A percentile compares a stretch with the other conserved stretches of the same genome.
Evolutionary conservation across 2,797 vertebrate species (phyloP).

Genomic region (Darevskia mixta): DNA sequence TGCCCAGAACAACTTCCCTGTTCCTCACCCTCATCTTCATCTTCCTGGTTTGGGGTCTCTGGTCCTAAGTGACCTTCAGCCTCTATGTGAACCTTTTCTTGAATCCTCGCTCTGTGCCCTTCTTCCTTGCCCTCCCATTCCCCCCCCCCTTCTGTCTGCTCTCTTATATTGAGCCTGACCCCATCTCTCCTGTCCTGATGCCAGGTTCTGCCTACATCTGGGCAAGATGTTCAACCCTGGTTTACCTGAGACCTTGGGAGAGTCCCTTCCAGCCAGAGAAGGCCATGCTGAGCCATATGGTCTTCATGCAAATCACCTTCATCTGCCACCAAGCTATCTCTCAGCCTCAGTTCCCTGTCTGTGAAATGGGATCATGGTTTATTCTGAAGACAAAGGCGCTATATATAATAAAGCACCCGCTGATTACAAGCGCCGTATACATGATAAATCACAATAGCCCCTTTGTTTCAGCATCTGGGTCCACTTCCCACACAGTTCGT

Average conservation of each 20-base stretch:
- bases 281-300: background rate
- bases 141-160: background rate
- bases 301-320: background rate
- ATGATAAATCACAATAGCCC: background rate
- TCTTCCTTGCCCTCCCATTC: background rate
- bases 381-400: background rate
- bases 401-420: background rate
- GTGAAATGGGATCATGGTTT: background rate
- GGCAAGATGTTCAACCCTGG: background rate
- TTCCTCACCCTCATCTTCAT: background rate
- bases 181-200: background rate
- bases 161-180: background rate
- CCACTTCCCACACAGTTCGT: constrained; percentile 35
- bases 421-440: no score
- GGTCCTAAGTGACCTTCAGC: background rate
- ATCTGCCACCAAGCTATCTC: background rate
- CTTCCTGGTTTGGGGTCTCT: background rate
- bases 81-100: background rate
- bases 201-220: background rate
- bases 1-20: background rate
- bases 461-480: background rate
- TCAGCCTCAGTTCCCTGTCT: background rate
- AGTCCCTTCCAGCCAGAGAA: background rate
- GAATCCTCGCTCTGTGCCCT: no score
- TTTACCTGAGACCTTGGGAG: background rate